These are phyloP conservation scores for Scaptomyza tumidula DNA, from an alignment of 2,888 invertebrate genomes.

Conservation along the genomic window DNA sequence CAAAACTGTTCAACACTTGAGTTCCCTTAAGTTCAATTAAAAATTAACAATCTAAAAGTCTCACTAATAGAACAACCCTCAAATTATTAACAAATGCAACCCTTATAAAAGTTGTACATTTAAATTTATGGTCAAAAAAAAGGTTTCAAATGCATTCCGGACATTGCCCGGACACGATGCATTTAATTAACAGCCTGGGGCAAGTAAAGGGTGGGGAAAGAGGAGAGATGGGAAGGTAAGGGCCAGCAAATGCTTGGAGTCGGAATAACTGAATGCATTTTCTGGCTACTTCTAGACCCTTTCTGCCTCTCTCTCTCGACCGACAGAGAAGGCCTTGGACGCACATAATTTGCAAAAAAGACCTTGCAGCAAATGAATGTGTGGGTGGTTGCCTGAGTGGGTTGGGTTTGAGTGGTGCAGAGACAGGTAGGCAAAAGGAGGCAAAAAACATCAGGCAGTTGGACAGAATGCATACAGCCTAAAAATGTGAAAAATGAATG, in stretches of 20 bases:
- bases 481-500: slow-evolving; percentile 35
- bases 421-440: slow-evolving; percentile 30
- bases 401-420: slow-evolving; percentile 9
- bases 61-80: slow-evolving; percentile 22
- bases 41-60: neutral
- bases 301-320: neutral
- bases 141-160: slow-evolving; percentile 29
- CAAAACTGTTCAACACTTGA: too few relatives aligned
- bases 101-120: slow-evolving; percentile 17
- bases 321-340: slow-evolving; percentile 39
- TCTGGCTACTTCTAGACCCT: slow-evolving; percentile 23
- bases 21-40: neutral
- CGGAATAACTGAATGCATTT: slow-evolving; percentile 61
- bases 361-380: slow-evolving; percentile 28
- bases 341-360: slow-evolving; percentile 52
- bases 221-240: too few relatives aligned
- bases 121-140: slow-evolving; percentile 44
- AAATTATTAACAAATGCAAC: slow-evolving; percentile 20
- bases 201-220: too few relatives aligned
- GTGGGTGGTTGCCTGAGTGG: slow-evolving; percentile 2
- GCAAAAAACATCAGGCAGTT: neutral
- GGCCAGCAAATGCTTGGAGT: neutral
- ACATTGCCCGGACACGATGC: slow-evolving; percentile 48
- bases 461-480: slow-evolving; percentile 19
- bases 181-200: slow-evolving; percentile 65